Evolutionary conservation across 2,888 invertebrate genomes (phyloP).

Genomic region (Epirrita christyi): DNA sequence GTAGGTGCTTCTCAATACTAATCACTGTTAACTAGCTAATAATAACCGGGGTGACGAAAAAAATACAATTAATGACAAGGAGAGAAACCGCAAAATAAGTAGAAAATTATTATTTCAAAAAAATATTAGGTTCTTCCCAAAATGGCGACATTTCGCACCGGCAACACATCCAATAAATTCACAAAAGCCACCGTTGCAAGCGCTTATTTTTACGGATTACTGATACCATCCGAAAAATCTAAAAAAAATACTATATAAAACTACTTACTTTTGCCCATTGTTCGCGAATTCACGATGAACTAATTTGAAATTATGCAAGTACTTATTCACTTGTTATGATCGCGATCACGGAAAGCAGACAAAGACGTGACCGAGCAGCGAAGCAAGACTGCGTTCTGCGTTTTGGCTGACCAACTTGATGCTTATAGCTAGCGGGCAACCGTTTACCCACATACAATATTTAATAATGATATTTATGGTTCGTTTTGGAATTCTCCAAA

Average conservation of each 20-base stretch:
- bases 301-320: conserved; percentile 1
- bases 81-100: too few relatives aligned
- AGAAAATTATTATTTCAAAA: too few relatives aligned
- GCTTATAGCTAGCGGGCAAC: conserved; percentile 27
- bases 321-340: conserved; percentile 2
- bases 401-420: conserved; percentile 12
- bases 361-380: conserved; percentile 23
- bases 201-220: too few relatives aligned
- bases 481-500: conserved; percentile 3
- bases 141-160: too few relatives aligned
- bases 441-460: conserved; percentile 20
- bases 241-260: background rate
- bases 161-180: too few relatives aligned
- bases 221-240: too few relatives aligned
- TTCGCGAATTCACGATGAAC: conserved; percentile 20
- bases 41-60: too few relatives aligned
- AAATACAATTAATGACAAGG: too few relatives aligned
- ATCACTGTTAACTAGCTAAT: too few relatives aligned
- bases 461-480: background rate
- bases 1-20: too few relatives aligned
- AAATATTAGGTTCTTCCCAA: too few relatives aligned
- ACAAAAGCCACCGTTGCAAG: too few relatives aligned
- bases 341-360: conserved; percentile 12
- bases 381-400: conserved; percentile 23
- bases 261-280: conserved; percentile 50